Base-by-base conservation (phyloP, 92 coral and sea anemone species). In the Zoanthus solanderi region DNA sequence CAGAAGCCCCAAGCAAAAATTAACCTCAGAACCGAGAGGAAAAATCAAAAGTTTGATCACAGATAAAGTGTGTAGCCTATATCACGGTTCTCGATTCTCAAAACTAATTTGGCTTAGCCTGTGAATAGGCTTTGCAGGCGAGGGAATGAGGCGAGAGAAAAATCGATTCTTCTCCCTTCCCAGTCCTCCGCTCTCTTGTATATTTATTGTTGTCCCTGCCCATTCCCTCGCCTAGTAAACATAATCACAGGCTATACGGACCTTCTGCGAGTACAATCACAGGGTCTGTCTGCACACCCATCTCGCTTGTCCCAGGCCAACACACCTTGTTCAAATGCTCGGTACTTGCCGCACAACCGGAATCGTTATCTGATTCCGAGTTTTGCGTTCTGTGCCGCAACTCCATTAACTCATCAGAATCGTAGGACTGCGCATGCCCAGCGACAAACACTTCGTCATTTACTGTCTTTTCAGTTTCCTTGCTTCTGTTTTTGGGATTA, bases 201-300 rank as follows among this genome's bases (percentile, higher is more conserved):
- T 15, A 6, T 29, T 52, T 45, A 6, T 44, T 18, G 34, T 8
- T 23, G 12, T 16, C 69, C 60, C 85, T 9, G n/a, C 42, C 85
- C 85, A 61, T 31, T 66, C 85, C 85, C 85, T 80, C 72, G 74
- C 85, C 85, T 72, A 46, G 42, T 16, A 44, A 80, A 15, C 56
- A 29, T 44, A 44, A 61, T 80, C 85, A 81, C 85, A 81, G 85
- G 74, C 85, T 81, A 66, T 81, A 81, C 85, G 75, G 85, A 81
- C 85, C 85, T 81, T 81, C 85, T 81, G 85, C 85, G 85, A 81
- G 85, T 66, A 81, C 85, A 47, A 81, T 81, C 61, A 81, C 85
- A 81, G 85, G 85, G 61, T 81, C 85, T 42, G 85, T 81, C 61
- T 81, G 85, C 44, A 81, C 85, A 71, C 85, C 66, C 75, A 28